These are phyloP conservation scores for Acyrthosiphon pisum DNA, from an alignment of 1,140 invertebrate species.

Conservation along the genomic window DNA sequence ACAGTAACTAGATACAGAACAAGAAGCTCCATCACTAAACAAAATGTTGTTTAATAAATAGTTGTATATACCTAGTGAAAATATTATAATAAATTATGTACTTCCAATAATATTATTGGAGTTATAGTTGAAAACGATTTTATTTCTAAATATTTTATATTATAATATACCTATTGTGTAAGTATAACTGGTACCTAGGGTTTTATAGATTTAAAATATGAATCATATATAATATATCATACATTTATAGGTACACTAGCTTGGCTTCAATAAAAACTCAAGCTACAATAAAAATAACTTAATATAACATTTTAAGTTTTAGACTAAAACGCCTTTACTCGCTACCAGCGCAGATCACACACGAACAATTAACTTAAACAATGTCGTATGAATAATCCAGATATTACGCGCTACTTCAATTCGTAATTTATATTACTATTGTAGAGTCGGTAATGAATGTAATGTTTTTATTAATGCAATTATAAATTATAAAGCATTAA, in stretches of 20 bases:
- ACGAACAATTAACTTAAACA: background rate
- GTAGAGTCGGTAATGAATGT: background rate
- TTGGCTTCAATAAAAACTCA: no score
- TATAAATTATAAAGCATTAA: slow-evolving; percentile 29
- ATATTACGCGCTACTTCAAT: background rate
- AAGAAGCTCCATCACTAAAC: background rate
- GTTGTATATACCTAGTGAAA: background rate
- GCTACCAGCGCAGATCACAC: background rate
- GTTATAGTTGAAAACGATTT: background rate
- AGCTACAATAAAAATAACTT: background rate
- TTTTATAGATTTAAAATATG: background rate
- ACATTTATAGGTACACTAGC: no score
- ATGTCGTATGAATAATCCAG: background rate
- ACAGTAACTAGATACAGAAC: background rate
- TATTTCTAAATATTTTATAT: background rate
- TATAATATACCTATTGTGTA: no score
- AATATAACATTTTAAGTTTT: background rate
- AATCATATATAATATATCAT: background rate
- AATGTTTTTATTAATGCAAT: slow-evolving; percentile 21
- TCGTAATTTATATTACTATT: slow-evolving; percentile 12
- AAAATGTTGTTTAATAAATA: background rate
- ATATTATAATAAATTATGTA: no score
- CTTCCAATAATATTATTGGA: background rate
- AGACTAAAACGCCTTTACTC: background rate
- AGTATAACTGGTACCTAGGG: no score